Base-by-base conservation (phyloP, 2,888 invertebrate species). In the Athalia cordata region DNA sequence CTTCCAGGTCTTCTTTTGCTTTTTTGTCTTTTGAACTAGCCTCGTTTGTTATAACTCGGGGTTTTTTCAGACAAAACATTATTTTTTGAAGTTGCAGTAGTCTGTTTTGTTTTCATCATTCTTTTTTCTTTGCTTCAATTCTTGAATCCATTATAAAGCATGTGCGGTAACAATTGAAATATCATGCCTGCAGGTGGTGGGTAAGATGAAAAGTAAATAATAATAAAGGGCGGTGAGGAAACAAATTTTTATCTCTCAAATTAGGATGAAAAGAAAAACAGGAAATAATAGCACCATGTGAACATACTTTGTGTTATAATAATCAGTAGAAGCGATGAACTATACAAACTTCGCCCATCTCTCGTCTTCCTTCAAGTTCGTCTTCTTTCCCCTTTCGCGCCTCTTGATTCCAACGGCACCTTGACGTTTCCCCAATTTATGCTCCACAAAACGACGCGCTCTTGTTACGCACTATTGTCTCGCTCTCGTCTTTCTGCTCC, bases 381-480 rank as follows among this genome's bases (percentile, higher is more conserved):
- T 47, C 11, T 50, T 43, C 62, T 13, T 6, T 9, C 43, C 47
- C 59, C 45, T 47, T 29, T 57, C 5, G 55, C 55, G 55, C 13
- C 45, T 50, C 11, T 29, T 29, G 29, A 29, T 29, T 29, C n/a
- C 75, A 75, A 47, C 62, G 59, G 61, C 50, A 52, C 75, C 75
- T 13, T 61, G 62, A 62, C 75, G 62, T 75, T 75, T 75, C 75
- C 64, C 78, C 65, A 78, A 78, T 78, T 78, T 65, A 65, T 74
- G 74, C 65, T 65, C 45, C 64, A 74, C 64, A 74, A 78, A 78
- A 78, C 78, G 75, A 75, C 52, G 75, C 62, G 61, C 82, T 83
- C 86, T 87, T 86, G 86, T 88, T 87, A 87, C 84, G 84, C 82
- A 81, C 84, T 82, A 86, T 87, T 87, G 86, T 87, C 86, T 84